Evolutionary conservation across 2,113 vertebrate genomes (phyloP).

Genomic region (Tretioscincus oriximinensis): DNA sequence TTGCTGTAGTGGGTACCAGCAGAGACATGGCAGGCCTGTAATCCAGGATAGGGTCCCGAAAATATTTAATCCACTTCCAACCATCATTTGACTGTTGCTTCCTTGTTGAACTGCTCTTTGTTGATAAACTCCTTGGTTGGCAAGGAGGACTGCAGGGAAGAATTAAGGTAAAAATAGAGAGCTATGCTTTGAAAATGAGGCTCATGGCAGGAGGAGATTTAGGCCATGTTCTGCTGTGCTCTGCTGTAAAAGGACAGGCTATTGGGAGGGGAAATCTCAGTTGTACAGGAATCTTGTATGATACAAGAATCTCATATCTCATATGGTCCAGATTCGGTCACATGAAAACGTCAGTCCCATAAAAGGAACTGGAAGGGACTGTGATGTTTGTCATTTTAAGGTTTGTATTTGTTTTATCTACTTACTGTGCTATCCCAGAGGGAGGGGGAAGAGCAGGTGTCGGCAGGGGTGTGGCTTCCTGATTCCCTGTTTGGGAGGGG

Average conservation of each 20-base stretch:
- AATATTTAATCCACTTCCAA: not conserved
- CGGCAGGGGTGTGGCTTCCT: too few relatives aligned
- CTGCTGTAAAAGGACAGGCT: not conserved
- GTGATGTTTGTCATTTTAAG: too few relatives aligned
- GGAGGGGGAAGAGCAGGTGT: too few relatives aligned
- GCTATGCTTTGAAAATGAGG: not conserved
- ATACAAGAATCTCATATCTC: too few relatives aligned
- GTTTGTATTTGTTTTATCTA: too few relatives aligned
- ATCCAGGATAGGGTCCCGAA: too few relatives aligned
- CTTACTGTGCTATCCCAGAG: too few relatives aligned
- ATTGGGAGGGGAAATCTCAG: not conserved
- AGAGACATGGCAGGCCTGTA: not conserved
- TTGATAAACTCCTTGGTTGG: rapidly evolving
- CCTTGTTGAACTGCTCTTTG: not conserved
- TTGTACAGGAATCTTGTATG: too few relatives aligned
- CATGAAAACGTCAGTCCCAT: too few relatives aligned
- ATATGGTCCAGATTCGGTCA: too few relatives aligned
- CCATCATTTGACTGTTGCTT: not conserved
- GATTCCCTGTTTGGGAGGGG: too few relatives aligned
- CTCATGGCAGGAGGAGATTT: not conserved
- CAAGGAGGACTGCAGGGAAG: not conserved
- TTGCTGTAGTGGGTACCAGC: not conserved
- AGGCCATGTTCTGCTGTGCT: not conserved
- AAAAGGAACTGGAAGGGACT: too few relatives aligned
- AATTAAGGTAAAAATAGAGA: not conserved